Conservation (phyloP, 2,113 vertebrate genomes). For the Hassar affinis region DNA sequence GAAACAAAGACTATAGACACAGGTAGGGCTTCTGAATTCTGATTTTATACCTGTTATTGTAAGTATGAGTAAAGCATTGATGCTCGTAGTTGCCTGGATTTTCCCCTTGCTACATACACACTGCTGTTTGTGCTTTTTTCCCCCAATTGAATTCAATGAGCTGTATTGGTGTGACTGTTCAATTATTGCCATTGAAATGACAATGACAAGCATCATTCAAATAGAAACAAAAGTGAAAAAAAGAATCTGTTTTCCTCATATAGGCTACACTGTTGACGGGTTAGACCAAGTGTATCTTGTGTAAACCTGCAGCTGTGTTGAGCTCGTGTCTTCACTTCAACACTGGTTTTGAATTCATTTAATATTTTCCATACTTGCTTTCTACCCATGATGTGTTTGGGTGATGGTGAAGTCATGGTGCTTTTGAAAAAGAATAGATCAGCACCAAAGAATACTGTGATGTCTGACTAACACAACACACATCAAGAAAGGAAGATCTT, state of each 20-base stretch:
- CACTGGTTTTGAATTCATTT: background rate
- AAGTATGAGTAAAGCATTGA: background rate
- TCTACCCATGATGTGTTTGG: background rate
- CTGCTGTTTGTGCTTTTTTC: background rate
- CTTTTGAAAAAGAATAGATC: background rate
- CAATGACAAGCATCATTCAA: background rate
- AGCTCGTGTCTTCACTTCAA: background rate
- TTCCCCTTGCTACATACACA: background rate
- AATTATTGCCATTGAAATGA: background rate
- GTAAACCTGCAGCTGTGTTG: background rate
- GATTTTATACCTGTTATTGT: background rate
- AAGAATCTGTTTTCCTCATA: background rate
- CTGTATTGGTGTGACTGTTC: background rate
- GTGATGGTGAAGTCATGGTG: background rate
- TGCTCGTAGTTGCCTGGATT: background rate
- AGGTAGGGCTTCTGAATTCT: constrained; percentile 37
- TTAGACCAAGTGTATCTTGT: background rate
- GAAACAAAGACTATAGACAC: constrained; percentile 32
- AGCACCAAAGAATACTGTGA: background rate
- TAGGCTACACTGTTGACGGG: background rate
- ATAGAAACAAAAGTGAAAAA: background rate
- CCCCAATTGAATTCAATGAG: background rate
- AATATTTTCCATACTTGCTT: background rate
- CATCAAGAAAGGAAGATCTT: background rate
- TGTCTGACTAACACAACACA: background rate